phyloP scores from a whole-genome alignment of 64 coral and sea anemone genomes.

The Actinia equina region DNA sequence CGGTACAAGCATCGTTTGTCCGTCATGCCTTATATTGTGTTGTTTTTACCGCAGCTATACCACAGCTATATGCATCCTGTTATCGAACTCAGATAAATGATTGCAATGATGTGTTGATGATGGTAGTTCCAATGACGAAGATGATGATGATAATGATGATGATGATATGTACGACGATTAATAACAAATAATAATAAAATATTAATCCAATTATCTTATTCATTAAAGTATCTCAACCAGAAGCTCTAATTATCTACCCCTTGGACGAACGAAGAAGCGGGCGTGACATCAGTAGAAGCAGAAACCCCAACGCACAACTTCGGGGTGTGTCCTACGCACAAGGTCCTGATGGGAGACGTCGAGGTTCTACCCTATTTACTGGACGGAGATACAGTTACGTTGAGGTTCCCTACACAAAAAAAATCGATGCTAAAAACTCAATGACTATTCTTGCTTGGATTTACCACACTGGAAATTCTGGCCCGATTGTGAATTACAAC shows the following conservation, averaged over 20 bases:
- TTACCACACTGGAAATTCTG: conserved; percentile 30
- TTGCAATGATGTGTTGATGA: background rate
- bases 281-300: conserved; percentile 49
- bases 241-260: conserved; percentile 36
- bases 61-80: no score
- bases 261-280: conserved; percentile 28
- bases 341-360: conserved; percentile 55
- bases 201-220: background rate
- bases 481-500: conserved; percentile 48
- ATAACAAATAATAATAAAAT: background rate
- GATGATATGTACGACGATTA: background rate
- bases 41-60: no score
- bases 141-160: background rate
- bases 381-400: conserved; percentile 45
- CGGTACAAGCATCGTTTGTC: no score
- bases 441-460: conserved; percentile 61
- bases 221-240: conserved; percentile 27
- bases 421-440: conserved; percentile 32
- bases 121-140: background rate
- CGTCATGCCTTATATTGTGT: no score
- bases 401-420: conserved; percentile 34
- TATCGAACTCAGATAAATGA: no score
- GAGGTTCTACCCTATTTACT: conserved; percentile 46
- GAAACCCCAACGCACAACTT: conserved; percentile 30
- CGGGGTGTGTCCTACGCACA: conserved; percentile 6